Base-by-base conservation (phyloP, 1,140 invertebrate species). In the Sycobia sp. region DNA sequence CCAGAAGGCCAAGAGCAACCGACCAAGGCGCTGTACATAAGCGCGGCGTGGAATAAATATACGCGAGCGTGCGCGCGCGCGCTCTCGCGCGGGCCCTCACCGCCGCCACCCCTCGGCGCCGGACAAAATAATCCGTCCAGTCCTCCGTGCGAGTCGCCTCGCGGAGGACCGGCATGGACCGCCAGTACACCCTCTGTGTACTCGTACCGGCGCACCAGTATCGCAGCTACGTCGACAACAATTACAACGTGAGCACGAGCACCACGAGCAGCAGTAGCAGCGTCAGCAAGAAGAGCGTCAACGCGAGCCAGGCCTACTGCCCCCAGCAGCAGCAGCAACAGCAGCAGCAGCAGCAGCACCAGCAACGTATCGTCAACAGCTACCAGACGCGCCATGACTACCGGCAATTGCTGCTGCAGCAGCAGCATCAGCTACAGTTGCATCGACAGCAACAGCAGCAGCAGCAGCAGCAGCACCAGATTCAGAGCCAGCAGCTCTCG, bases 181-280 rank as follows among this genome's bases (percentile, higher is more conserved):
- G 77, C 69, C 80, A 82, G 77, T 82, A 79, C 70, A 79, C 80
- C 27, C 73, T 82, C 59, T 82, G 80, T 64, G 75, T 82, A 73
- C 79, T 82, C 57, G 79, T 82, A 73, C 80, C 80, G 69, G 79
- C 78, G 62, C 76, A 82, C 58, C 78, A 80, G 67, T 81, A 81
- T 65, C 77, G 77, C 62, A 78, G 68, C 41, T 82, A 80, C 63
- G 69, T 80, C 41, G 75, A 82, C 64, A 69, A 68, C 66, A 75
- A 75, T 73, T 73, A 67, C 58, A 69, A 18, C 60, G 68, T 7
- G 46, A 29, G 3, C 36, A 67, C 7, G 18, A 65, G 10, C 66
- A 64, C 29, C 59, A 50, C 20, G 16, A 68, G 8, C 23, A 60
- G 38, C 39, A 69, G 1, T 56, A 61, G 7, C 65, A 64, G n/a